Percentiles rank a stretch among this genome's conserved stretches.
These are phyloP conservation scores for Iguana delicatissima DNA, from an alignment of 2,797 vertebrate genomes.

Conservation along the genomic window DNA sequence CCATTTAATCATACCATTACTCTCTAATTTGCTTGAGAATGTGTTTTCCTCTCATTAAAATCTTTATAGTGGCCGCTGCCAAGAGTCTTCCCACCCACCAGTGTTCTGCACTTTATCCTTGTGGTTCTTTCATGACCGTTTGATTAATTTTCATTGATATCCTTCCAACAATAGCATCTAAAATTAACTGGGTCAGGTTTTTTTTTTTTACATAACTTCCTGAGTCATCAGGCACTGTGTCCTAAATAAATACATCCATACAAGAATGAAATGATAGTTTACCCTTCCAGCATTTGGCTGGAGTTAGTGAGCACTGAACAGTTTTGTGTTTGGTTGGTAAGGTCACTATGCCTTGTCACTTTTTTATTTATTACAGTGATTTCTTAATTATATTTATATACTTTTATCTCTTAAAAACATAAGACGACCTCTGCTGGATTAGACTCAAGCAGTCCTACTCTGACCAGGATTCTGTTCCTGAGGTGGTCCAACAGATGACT, in stretches of 20 bases:
- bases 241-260: constrained; percentile 71
- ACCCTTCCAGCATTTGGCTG: constrained; percentile 61
- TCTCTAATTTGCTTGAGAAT: constrained; percentile 74
- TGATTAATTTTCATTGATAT: constrained; percentile 80
- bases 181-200: constrained; percentile 74
- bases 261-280: constrained; percentile 69
- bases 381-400: neutral
- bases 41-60: constrained; percentile 76
- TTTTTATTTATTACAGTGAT: neutral
- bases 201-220: constrained; percentile 76
- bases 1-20: constrained; percentile 74
- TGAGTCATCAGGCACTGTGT: constrained; percentile 73
- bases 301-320: constrained; percentile 57
- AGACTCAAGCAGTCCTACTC: neutral
- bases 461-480: neutral
- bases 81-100: constrained; percentile 76
- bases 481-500: neutral
- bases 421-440: neutral
- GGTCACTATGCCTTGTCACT: constrained; percentile 44
- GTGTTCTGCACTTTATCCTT: constrained; percentile 71
- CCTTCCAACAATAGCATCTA: constrained; percentile 79
- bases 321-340: constrained; percentile 53
- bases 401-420: neutral
- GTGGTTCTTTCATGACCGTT: constrained; percentile 73
- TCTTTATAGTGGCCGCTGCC: constrained; percentile 52